Evolutionary conservation across 2,888 invertebrate genomes (phyloP).

Genomic region (Cactoblastis cactorum): DNA sequence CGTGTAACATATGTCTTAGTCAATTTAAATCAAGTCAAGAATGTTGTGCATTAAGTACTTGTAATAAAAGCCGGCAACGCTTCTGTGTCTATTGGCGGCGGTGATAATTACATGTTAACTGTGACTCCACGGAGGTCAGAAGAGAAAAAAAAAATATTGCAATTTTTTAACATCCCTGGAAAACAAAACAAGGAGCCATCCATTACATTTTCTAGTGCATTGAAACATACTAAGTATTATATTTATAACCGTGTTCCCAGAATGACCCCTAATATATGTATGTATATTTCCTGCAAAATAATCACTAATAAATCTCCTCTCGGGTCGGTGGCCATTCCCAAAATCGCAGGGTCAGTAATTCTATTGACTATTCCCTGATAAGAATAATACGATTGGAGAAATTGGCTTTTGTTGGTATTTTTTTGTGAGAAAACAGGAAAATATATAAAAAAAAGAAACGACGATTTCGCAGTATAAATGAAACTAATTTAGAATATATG

Average conservation of each 20-base stretch:
- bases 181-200: background rate
- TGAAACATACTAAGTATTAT: too few relatives aligned
- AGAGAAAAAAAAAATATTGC: too few relatives aligned
- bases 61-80: too few relatives aligned
- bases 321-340: background rate
- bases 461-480: too few relatives aligned
- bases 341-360: background rate
- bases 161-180: too few relatives aligned
- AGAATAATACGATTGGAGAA: background rate
- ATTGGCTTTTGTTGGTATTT: background rate
- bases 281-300: background rate
- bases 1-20: too few relatives aligned
- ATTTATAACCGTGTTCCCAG: background rate
- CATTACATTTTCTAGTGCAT: background rate
- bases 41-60: too few relatives aligned
- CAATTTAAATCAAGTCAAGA: too few relatives aligned
- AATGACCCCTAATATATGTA: background rate
- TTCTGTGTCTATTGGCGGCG: too few relatives aligned
- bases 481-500: too few relatives aligned
- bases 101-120: too few relatives aligned
- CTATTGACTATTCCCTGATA: conserved; percentile 6
- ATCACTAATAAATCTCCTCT: conserved; percentile 4
- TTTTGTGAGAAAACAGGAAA: background rate
- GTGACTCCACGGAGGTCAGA: too few relatives aligned
- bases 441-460: background rate